Evolutionary conservation across 2,113 vertebrate species (phyloP).

Genomic region (Embiotoca jacksoni): DNA sequence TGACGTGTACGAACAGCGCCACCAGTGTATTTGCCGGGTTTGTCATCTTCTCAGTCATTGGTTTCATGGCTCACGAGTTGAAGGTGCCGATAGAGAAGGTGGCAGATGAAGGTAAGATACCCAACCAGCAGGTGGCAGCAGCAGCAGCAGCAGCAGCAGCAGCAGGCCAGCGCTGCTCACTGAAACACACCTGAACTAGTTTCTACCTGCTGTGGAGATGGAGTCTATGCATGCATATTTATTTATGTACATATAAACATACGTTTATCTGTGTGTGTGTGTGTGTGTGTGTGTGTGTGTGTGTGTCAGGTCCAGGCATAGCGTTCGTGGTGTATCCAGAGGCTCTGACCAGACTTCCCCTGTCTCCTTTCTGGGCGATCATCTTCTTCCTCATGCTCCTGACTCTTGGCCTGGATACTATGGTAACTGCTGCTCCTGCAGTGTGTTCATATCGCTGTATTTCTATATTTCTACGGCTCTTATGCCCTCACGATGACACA

Average conservation of each 20-base stretch:
- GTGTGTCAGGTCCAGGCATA: slow-evolving; percentile 92
- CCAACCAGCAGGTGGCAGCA: not conserved
- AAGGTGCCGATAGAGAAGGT: slow-evolving; percentile 98
- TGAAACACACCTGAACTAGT: not conserved
- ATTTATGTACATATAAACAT: not conserved
- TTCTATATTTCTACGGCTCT: not conserved
- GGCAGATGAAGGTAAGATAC: slow-evolving; percentile 94
- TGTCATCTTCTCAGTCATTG: slow-evolving; percentile 99
- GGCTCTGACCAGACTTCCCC: slow-evolving; percentile 95
- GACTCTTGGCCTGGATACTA: slow-evolving; percentile 97
- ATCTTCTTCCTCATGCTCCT: slow-evolving; percentile 99
- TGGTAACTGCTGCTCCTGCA: slow-evolving; percentile 86
- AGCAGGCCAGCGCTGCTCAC: slow-evolving; percentile 5
- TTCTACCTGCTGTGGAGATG: not conserved
- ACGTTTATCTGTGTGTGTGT: slow-evolving; percentile 32
- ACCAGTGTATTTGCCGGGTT: slow-evolving; percentile 99
- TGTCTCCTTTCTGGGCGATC: slow-evolving; percentile 98
- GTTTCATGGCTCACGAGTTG: slow-evolving; percentile 98
- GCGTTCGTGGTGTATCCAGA: slow-evolving; percentile 99
- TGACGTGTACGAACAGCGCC: slow-evolving; percentile 97
- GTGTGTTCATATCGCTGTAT: slow-evolving; percentile 6
- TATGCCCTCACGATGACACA: not conserved
- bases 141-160: not conserved
- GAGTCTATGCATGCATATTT: not conserved
- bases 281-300: slow-evolving; percentile 43